Percentiles rank a stretch among this genome's conserved stretches.
phyloP scores from a whole-genome alignment of 2,113 vertebrate genomes.

The Cygnus buccinator region DNA sequence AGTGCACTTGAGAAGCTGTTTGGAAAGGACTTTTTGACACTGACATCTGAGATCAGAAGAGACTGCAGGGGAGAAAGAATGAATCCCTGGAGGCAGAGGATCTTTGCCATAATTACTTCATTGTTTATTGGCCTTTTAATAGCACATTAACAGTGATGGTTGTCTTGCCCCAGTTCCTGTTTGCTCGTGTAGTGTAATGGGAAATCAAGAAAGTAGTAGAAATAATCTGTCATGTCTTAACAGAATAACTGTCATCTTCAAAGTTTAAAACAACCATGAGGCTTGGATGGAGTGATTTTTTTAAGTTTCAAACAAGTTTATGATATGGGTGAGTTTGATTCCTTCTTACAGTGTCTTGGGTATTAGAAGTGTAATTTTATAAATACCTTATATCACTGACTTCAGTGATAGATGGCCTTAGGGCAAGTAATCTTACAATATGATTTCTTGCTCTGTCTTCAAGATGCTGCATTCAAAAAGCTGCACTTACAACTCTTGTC shows the following conservation, averaged over 20 bases:
- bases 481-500: background rate
- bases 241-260: background rate
- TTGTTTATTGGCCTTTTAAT: conserved; percentile 4
- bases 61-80: background rate
- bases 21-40: background rate
- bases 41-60: background rate
- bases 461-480: background rate
- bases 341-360: background rate
- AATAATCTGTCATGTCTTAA: background rate
- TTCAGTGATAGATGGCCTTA: background rate
- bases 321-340: background rate
- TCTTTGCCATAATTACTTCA: background rate
- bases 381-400: background rate
- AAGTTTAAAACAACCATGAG: background rate
- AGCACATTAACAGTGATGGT: background rate
- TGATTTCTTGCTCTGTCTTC: background rate
- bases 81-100: background rate
- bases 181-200: background rate
- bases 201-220: background rate
- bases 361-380: background rate
- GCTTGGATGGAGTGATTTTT: background rate
- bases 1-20: background rate
- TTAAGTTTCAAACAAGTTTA: background rate
- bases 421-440: background rate
- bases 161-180: background rate